Evolutionary conservation across 2,113 vertebrate species (phyloP).

Genomic region (Vidua macroura): DNA sequence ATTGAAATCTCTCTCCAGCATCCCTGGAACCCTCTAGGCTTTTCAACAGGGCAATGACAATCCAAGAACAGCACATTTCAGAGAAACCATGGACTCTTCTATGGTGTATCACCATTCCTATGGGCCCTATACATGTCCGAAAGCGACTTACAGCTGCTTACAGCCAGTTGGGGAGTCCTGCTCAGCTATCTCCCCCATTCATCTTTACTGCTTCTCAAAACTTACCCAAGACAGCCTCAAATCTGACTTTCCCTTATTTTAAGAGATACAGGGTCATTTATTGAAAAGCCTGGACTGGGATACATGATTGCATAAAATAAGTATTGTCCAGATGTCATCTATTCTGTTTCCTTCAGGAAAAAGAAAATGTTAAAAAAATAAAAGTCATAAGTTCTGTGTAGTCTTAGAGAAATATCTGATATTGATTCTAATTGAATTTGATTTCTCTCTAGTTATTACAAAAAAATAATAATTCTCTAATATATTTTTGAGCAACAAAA

Average conservation of each 20-base stretch:
- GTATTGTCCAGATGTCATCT: background rate
- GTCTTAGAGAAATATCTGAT: background rate
- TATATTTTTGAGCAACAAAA: background rate
- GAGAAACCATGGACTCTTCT: background rate
- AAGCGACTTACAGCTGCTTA: background rate
- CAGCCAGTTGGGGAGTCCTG: background rate
- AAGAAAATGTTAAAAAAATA: background rate
- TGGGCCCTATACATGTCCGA: background rate
- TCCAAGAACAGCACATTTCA: background rate
- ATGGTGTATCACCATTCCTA: rapidly evolving
- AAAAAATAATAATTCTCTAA: background rate
- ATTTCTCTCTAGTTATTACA: background rate
- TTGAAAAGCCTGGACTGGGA: background rate
- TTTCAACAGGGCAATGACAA: background rate
- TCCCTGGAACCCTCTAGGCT: background rate
- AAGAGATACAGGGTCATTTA: background rate
- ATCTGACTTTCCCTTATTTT: background rate
- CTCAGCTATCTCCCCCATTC: background rate
- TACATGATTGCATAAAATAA: background rate
- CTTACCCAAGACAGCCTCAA: background rate
- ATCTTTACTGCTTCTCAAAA: background rate
- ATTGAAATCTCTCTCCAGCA: background rate
- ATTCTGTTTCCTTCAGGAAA: background rate
- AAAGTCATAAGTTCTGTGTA: background rate
- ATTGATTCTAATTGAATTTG: background rate